phyloP scores from a whole-genome alignment of 2,888 invertebrate species.

The Lochmaea crataegi region DNA sequence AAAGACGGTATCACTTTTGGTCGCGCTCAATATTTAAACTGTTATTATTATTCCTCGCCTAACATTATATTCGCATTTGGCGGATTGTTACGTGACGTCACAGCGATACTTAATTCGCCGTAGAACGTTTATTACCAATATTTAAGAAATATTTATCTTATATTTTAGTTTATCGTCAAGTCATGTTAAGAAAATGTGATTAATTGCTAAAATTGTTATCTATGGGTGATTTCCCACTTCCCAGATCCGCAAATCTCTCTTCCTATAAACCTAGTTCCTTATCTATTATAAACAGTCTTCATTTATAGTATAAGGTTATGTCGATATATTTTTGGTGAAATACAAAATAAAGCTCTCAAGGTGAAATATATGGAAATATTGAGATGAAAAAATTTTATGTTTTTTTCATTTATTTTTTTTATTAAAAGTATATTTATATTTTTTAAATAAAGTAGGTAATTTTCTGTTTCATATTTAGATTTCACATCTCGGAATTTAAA shows the following conservation, averaged over 20 bases:
- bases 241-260: conserved; percentile 4
- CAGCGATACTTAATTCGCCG: not conserved
- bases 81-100: not conserved
- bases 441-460: too few relatives aligned
- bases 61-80: not conserved
- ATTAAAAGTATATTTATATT: too few relatives aligned
- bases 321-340: too few relatives aligned
- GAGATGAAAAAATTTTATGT: too few relatives aligned
- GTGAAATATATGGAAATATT: too few relatives aligned
- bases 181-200: not conserved
- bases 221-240: conserved; percentile 24
- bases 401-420: too few relatives aligned
- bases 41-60: not conserved
- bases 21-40: not conserved
- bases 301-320: too few relatives aligned
- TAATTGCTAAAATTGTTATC: conserved; percentile 5
- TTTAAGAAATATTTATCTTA: not conserved
- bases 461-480: too few relatives aligned
- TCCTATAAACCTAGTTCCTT: not conserved
- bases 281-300: too few relatives aligned
- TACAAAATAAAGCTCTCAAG: too few relatives aligned
- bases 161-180: not conserved
- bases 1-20: not conserved
- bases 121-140: not conserved
- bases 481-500: too few relatives aligned